A percentile compares a stretch with the other conserved stretches of the same genome.
Conservation (phyloP, 2,888 invertebrate species). For the Sylvicola fuscatus region DNA sequence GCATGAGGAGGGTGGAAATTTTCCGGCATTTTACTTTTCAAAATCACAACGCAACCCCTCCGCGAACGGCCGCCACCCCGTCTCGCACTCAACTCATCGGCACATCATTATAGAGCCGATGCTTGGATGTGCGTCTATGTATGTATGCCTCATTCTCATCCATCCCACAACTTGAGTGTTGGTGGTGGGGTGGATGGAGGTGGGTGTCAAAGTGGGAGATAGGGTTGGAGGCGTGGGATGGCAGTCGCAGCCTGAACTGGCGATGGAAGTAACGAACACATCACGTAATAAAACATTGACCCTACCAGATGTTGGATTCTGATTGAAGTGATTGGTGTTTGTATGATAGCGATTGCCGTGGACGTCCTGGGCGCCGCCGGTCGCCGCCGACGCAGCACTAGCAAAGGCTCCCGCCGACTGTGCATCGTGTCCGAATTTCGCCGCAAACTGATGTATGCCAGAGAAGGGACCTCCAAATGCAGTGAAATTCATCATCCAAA, state of each 20-base stretch:
- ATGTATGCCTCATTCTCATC: too few relatives aligned
- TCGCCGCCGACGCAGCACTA: conserved; percentile 19
- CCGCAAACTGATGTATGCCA: conserved; percentile 26
- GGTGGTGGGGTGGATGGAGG: too few relatives aligned
- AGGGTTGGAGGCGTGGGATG: conserved; percentile 26
- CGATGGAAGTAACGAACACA: conserved; percentile 26
- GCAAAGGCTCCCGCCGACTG: conserved; percentile 22
- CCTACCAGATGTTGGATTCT: conserved; percentile 25
- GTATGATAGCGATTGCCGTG: conserved; percentile 26
- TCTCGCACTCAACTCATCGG: too few relatives aligned
- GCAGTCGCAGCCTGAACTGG: conserved; percentile 28
- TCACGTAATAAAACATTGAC: too few relatives aligned
- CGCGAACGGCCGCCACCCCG: too few relatives aligned
- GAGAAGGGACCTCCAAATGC: conserved; percentile 24
- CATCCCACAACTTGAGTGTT: too few relatives aligned
- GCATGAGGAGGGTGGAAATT: too few relatives aligned
- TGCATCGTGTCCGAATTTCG: conserved; percentile 23
- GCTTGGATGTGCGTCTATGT: too few relatives aligned
- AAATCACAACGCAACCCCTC: too few relatives aligned
- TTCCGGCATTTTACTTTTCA: too few relatives aligned
- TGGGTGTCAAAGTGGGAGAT: too few relatives aligned
- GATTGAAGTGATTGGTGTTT: conserved; percentile 26
- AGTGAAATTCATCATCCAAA: conserved; percentile 22
- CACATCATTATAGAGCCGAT: too few relatives aligned
- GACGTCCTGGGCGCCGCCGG: conserved; percentile 15